phyloP scores from a whole-genome alignment of 2,113 vertebrate genomes.

The Budorcas taxicolor region DNA sequence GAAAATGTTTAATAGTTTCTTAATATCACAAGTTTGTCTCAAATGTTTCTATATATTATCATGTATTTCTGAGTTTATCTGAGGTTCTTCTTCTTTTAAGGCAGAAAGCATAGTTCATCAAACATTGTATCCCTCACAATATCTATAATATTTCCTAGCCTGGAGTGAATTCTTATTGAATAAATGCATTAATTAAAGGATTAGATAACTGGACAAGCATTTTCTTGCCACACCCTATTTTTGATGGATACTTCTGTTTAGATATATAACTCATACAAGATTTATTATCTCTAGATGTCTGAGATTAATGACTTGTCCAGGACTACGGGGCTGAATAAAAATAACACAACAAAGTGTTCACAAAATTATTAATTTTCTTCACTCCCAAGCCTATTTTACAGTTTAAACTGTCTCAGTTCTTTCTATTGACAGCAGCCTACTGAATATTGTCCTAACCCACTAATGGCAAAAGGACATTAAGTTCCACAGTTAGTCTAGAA shows the following conservation, averaged over 20 bases:
- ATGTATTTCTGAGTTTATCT: neutral
- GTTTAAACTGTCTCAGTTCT: neutral
- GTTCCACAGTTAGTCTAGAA: neutral
- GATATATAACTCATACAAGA: conserved; percentile 19
- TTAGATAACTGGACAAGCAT: conserved; percentile 21
- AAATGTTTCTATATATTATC: neutral
- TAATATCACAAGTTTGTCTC: neutral
- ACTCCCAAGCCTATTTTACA: neutral
- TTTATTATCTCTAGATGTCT: conserved; percentile 46
- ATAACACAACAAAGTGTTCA: neutral
- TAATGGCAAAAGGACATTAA: neutral
- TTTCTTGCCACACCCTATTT: conserved; percentile 28
- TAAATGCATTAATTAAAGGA: conserved; percentile 27
- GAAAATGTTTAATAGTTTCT: neutral
- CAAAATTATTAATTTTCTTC: neutral
- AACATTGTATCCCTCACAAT: neutral
- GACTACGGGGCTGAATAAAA: neutral
- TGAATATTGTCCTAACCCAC: neutral
- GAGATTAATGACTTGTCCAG: conserved; percentile 39
- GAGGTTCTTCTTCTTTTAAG: conserved; percentile 19
- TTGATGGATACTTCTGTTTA: conserved; percentile 48
- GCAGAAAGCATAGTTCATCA: neutral
- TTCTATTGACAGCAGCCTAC: neutral
- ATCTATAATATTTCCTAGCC: conserved; percentile 11
- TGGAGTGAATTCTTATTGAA: conserved; percentile 2